Percentiles rank a stretch among this genome's conserved stretches.
phyloP scores from a whole-genome alignment of 2,113 vertebrate species.

The Pterocles gutturalis region DNA sequence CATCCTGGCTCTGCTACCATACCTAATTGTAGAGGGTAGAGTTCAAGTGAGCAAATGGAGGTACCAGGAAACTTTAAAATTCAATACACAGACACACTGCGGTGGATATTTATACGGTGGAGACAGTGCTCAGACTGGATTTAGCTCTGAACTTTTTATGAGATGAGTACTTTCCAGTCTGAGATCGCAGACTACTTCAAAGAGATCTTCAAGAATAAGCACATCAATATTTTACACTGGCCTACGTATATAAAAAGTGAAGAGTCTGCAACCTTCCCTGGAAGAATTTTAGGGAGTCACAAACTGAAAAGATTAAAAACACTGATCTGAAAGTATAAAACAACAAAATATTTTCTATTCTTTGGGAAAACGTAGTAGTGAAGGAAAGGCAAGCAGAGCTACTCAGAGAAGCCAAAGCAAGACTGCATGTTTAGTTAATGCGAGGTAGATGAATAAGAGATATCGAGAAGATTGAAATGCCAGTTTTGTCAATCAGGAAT shows the following conservation, averaged over 20 bases:
- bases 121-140: neutral
- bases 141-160: conserved; percentile 7
- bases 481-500: neutral
- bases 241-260: accelerated
- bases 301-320: neutral
- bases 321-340: neutral
- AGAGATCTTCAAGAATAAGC: neutral
- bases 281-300: neutral
- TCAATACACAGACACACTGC: neutral
- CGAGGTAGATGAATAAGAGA: neutral
- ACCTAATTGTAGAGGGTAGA: neutral
- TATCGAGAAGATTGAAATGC: neutral
- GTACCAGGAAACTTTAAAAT: conserved; percentile 17
- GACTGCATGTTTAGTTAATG: neutral
- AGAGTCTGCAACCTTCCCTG: neutral
- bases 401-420: neutral
- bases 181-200: neutral
- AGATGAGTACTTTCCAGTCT: conserved; percentile 7
- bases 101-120: neutral
- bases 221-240: neutral
- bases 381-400: neutral
- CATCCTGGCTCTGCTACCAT: neutral
- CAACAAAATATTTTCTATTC: neutral
- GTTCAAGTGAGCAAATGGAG: neutral
- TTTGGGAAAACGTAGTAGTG: neutral